phyloP scores from a whole-genome alignment of 2,797 vertebrate genomes.

The Amphiprion clarkii region DNA sequence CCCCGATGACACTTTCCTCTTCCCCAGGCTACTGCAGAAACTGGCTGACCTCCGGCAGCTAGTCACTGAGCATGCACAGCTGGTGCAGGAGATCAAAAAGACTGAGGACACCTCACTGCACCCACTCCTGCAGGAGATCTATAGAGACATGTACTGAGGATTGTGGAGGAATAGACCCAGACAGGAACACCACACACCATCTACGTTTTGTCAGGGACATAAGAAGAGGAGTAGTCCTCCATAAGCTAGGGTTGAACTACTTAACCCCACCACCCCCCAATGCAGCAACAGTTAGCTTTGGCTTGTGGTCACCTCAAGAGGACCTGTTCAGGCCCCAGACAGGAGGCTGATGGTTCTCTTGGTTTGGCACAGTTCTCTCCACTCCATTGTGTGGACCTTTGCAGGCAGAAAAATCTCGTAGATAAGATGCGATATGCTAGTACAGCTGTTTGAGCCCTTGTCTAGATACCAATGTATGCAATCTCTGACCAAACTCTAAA shows the following conservation, averaged over 20 bases:
- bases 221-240: conserved; percentile 47
- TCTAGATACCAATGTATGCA: conserved; percentile 40
- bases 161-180: conserved; percentile 25
- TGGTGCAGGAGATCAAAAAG: conserved; percentile 97
- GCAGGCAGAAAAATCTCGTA: conserved; percentile 21
- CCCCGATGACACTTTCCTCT: conserved; percentile 92
- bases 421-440: conserved; percentile 15
- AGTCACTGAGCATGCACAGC: conserved; percentile 95
- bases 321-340: conserved; percentile 10
- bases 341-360: conserved; percentile 23
- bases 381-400: conserved; percentile 43
- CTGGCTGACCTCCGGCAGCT: conserved; percentile 96
- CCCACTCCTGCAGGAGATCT: conserved; percentile 97
- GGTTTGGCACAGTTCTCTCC: conserved; percentile 28
- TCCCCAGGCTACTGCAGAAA: conserved; percentile 97
- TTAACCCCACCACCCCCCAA: conserved; percentile 26
- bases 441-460: conserved; percentile 29
- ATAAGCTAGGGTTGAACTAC: conserved; percentile 72
- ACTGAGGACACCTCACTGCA: conserved; percentile 96
- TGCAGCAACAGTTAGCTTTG: conserved; percentile 39
- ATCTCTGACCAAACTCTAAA: conserved; percentile 57
- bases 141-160: conserved; percentile 97
- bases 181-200: conserved; percentile 25
- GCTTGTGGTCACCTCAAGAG: conserved; percentile 33
- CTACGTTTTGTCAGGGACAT: conserved; percentile 47